Conservation (phyloP, 1,140 invertebrate genomes). For the Rhizoglyphus robini region DNA sequence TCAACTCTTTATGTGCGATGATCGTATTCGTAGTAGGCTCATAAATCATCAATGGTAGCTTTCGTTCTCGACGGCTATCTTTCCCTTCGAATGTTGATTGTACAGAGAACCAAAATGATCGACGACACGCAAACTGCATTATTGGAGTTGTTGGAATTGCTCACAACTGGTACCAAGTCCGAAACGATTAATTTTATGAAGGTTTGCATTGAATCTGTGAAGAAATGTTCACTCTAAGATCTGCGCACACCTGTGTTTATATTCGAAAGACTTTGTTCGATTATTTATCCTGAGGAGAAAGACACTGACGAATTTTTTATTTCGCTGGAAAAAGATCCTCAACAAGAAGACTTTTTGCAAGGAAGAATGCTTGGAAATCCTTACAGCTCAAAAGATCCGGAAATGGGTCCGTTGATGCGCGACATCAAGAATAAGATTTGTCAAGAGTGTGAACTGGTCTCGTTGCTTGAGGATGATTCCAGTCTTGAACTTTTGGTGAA, state of each 20-base stretch:
- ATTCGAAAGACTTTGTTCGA: conserved; percentile 89
- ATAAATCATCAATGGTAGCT: conserved; percentile 73
- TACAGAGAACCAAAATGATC: conserved; percentile 83
- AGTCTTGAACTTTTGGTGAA: conserved; percentile 97
- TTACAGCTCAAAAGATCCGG: conserved; percentile 80
- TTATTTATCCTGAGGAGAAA: conserved; percentile 94
- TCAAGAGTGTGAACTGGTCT: conserved; percentile 90
- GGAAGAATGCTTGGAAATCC: conserved; percentile 95
- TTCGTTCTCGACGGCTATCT: conserved; percentile 85
- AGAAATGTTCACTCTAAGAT: conserved; percentile 80
- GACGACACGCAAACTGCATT: conserved; percentile 94
- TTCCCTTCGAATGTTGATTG: conserved; percentile 70
- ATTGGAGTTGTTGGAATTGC: conserved; percentile 82
- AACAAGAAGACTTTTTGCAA: conserved; percentile 95
- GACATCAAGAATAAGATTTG: conserved; percentile 98
- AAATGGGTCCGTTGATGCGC: conserved; percentile 88
- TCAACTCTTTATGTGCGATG: conserved; percentile 51
- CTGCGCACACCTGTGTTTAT: conserved; percentile 85
- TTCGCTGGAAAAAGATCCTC: conserved; percentile 90
- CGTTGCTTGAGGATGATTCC: conserved; percentile 89
- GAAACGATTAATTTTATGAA: conserved; percentile 95
- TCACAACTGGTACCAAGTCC: conserved; percentile 86
- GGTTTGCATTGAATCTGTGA: conserved; percentile 87
- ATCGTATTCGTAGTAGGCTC: conserved; percentile 62
- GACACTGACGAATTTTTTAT: conserved; percentile 92